Percentiles rank a stretch among this genome's conserved stretches.
Evolutionary conservation across 2,888 invertebrate species (phyloP).

Genomic region (Netelia fuscicornis): DNA sequence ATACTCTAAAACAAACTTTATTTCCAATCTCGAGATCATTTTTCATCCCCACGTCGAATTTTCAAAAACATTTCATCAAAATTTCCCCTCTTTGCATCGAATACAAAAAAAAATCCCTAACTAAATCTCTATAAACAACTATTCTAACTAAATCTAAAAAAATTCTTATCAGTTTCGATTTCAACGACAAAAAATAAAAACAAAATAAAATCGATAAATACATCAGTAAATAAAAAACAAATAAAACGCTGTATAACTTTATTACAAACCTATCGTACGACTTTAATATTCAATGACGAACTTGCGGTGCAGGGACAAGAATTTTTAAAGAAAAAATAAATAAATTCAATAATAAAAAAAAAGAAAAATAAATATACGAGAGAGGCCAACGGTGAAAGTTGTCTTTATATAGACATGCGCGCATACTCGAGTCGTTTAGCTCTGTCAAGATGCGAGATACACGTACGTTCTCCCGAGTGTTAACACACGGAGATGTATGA

Average conservation of each 20-base stretch:
- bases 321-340: slow-evolving; percentile 12
- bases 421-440: slow-evolving; percentile 44
- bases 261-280: neutral
- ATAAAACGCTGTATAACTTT: neutral
- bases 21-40: too few species aligned
- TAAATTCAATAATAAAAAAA: neutral
- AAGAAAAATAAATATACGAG: slow-evolving; percentile 40
- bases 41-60: too few species aligned
- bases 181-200: too few species aligned
- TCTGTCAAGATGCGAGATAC: slow-evolving; percentile 62
- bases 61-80: too few species aligned
- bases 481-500: slow-evolving; percentile 50
- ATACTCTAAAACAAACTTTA: too few species aligned
- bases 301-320: neutral
- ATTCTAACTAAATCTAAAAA: too few species aligned
- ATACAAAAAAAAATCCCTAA: too few species aligned
- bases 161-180: too few species aligned
- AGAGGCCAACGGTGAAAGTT: slow-evolving; percentile 63
- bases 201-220: too few species aligned
- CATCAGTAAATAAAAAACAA: too few species aligned
- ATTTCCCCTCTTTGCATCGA: too few species aligned
- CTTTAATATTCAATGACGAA: neutral
- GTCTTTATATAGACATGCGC: slow-evolving; percentile 62
- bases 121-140: too few species aligned
- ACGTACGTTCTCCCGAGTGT: slow-evolving; percentile 50